A percentile compares a stretch with the other conserved stretches of the same genome.
phyloP scores from a whole-genome alignment of 2,797 vertebrate species.

The Vespertilio murinus region DNA sequence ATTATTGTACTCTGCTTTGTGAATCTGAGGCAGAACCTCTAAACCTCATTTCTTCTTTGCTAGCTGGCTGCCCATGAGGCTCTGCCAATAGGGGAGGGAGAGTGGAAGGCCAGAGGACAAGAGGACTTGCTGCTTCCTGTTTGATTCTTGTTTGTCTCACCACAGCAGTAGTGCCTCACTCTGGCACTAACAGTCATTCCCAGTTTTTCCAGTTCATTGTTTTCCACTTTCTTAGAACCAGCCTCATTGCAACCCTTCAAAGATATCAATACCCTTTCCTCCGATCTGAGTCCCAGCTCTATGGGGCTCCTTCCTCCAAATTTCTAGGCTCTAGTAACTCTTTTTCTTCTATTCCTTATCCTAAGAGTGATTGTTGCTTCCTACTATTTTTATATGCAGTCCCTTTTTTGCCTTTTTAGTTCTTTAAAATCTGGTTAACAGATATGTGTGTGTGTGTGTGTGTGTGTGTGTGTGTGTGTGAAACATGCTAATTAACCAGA shows the following conservation, averaged over 20 bases:
- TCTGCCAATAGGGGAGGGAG: neutral
- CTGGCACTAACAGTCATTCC: neutral
- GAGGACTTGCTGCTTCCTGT: neutral
- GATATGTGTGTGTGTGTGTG: no score
- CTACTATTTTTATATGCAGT: neutral
- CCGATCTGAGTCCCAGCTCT: neutral
- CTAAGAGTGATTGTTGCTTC: neutral
- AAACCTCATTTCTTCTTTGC: conserved; percentile 10
- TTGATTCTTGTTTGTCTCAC: neutral
- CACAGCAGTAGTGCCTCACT: neutral
- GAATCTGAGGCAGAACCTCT: neutral
- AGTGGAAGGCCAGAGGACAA: neutral
- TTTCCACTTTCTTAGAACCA: neutral
- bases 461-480: no score
- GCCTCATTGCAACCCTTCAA: neutral
- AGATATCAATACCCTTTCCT: neutral
- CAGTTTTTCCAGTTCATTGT: neutral
- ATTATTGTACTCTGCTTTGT: neutral
- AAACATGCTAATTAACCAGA: no score
- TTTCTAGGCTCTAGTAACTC: neutral
- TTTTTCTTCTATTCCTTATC: neutral
- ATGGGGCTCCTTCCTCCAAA: neutral
- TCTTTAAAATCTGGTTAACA: neutral
- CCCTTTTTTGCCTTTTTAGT: neutral
- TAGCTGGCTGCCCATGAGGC: neutral